These are phyloP conservation scores for Chironomus striatipennis DNA, from an alignment of 1,140 invertebrate species.

Conservation along the genomic window DNA sequence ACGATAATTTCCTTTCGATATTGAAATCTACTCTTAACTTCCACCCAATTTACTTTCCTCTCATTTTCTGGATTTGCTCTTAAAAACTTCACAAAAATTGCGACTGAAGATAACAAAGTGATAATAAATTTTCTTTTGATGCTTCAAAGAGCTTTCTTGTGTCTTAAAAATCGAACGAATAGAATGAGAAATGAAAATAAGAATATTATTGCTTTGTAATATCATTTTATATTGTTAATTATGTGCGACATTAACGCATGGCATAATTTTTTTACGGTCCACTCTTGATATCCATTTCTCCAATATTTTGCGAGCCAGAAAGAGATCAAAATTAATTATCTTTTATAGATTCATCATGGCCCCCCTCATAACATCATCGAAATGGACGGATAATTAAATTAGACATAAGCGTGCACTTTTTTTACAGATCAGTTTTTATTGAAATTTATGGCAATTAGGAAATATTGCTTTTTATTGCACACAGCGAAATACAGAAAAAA, in stretches of 20 bases:
- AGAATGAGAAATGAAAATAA: not conserved
- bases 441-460: slow-evolving; percentile 17
- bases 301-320: not conserved
- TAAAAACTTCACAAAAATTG: no score
- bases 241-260: slow-evolving; percentile 23
- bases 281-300: slow-evolving; percentile 1
- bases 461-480: not conserved
- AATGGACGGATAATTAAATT: slow-evolving; percentile 19
- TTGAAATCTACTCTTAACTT: no score
- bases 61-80: no score
- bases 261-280: slow-evolving; percentile 19
- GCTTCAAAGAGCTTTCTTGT: no score
- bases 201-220: not conserved
- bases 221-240: not conserved
- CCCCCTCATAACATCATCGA: not conserved
- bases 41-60: no score
- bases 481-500: not conserved
- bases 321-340: slow-evolving; percentile 22
- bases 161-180: slow-evolving; percentile 3
- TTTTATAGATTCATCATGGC: slow-evolving; percentile 24
- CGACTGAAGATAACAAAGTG: no score
- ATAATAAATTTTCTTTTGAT: no score
- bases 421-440: not conserved
- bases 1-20: no score
- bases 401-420: slow-evolving; percentile 19